Conservation (phyloP, 1,140 invertebrate genomes). For the Camponotus vicinus region DNA sequence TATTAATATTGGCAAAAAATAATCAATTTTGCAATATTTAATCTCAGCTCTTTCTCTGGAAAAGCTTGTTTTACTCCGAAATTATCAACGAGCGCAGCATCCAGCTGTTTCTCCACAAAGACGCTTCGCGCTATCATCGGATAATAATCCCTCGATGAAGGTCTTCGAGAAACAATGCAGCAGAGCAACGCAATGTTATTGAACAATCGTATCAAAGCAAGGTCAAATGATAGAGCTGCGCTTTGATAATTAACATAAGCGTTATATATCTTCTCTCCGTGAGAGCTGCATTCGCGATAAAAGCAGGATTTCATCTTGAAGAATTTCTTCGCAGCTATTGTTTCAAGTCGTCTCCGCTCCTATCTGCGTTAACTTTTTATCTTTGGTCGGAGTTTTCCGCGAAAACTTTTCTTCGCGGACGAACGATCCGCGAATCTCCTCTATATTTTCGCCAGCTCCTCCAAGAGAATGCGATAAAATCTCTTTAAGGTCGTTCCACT, state of each 20-base stretch:
- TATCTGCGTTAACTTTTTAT: conserved; percentile 53
- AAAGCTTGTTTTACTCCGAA: background rate
- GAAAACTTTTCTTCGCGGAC: conserved; percentile 37
- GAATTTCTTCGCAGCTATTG: conserved; percentile 31
- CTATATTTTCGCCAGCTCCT: conserved; percentile 39
- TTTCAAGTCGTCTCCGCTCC: conserved; percentile 23
- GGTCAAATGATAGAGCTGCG: conserved; percentile 18
- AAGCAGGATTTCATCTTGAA: background rate
- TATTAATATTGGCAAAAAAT: background rate
- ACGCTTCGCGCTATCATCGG: background rate
- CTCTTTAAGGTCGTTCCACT: conserved; percentile 14
- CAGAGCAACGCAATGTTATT: background rate
- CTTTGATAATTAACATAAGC: conserved; percentile 21
- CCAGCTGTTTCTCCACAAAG: background rate
- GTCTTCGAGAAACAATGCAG: conserved; percentile 9
- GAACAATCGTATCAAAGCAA: conserved; percentile 26
- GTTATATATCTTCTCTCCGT: background rate
- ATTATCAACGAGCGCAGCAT: background rate
- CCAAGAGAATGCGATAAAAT: conserved; percentile 10
- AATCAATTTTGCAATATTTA: conserved; percentile 24
- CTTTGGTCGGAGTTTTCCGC: conserved; percentile 4
- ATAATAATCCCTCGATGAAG: conserved; percentile 32
- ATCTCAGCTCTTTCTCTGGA: background rate
- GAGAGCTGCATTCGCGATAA: conserved; percentile 29
- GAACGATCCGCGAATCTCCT: background rate